phyloP scores from a whole-genome alignment of 2,797 vertebrate genomes.

The Micropoecilia bifurca region DNA sequence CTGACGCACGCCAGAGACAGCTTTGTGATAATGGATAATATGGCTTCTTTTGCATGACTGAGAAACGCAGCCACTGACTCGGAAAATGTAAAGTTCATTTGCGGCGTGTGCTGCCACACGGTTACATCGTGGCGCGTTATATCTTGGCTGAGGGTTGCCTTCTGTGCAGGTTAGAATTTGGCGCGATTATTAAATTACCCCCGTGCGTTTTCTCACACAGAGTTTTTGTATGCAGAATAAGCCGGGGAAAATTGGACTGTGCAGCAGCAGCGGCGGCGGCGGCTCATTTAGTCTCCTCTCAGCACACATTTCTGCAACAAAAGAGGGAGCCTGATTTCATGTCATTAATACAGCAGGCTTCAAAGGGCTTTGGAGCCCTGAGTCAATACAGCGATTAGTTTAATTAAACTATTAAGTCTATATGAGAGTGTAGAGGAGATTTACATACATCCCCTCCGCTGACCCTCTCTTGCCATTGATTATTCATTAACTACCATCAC shows the following conservation, averaged over 20 bases:
- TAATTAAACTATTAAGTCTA: slow-evolving; percentile 77
- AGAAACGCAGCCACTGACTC: slow-evolving; percentile 36
- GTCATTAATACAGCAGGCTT: slow-evolving; percentile 72
- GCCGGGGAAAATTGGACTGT: slow-evolving; percentile 42
- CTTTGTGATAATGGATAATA: slow-evolving; percentile 32
- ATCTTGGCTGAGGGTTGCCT: slow-evolving; percentile 15
- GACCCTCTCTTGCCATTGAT: slow-evolving; percentile 65
- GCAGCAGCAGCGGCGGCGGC: slow-evolving; percentile 20
- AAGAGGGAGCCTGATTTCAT: slow-evolving; percentile 60
- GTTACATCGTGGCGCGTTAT: slow-evolving; percentile 24
- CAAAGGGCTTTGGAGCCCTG: slow-evolving; percentile 68
- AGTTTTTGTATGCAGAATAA: slow-evolving; percentile 50
- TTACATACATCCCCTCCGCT: slow-evolving; percentile 58
- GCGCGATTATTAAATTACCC: slow-evolving; percentile 61
- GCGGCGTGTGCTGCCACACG: slow-evolving; percentile 25
- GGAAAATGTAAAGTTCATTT: slow-evolving; percentile 56
- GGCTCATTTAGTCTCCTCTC: slow-evolving; percentile 54
- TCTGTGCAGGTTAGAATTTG: slow-evolving; percentile 31
- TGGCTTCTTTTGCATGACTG: slow-evolving; percentile 35
- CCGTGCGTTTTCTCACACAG: slow-evolving; percentile 17
- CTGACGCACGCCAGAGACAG: slow-evolving; percentile 39
- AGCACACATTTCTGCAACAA: slow-evolving; percentile 57
- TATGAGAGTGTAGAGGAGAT: slow-evolving; percentile 60
- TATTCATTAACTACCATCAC: slow-evolving; percentile 70
- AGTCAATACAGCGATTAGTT: slow-evolving; percentile 77